Conservation (phyloP, 2,888 invertebrate species). For the Drosophila borealis region DNA sequence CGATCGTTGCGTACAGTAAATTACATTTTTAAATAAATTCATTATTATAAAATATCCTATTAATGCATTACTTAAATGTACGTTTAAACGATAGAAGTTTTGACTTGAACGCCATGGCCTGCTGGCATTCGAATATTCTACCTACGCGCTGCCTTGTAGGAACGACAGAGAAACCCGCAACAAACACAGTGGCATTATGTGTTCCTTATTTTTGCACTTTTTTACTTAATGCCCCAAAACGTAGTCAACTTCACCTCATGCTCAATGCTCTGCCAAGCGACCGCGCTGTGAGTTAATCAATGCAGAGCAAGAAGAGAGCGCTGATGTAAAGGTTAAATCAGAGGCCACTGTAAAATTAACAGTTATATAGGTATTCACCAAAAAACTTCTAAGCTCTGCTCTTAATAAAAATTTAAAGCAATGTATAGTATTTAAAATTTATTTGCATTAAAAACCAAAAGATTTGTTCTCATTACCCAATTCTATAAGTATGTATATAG, state of each 20-base stretch:
- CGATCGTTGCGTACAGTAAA: too few relatives aligned
- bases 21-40: too few relatives aligned
- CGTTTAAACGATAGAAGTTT: too few relatives aligned
- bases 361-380: too few relatives aligned
- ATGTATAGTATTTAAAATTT: constrained; percentile 60
- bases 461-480: constrained; percentile 57
- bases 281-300: constrained; percentile 36
- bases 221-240: constrained; percentile 21
- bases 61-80: too few relatives aligned
- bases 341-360: constrained; percentile 6
- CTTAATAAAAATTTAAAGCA: neutral
- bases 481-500: constrained; percentile 41
- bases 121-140: too few relatives aligned
- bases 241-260: constrained; percentile 29
- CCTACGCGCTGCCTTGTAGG: too few relatives aligned
- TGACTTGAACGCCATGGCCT: too few relatives aligned
- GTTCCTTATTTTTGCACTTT: too few relatives aligned
- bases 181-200: too few relatives aligned
- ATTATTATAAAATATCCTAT: too few relatives aligned
- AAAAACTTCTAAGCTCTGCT: neutral
- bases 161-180: too few relatives aligned
- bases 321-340: constrained; percentile 19
- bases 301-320: constrained; percentile 1
- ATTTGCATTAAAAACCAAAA: constrained; percentile 71
- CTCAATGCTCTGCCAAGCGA: constrained; percentile 53